phyloP scores from a whole-genome alignment of 2,888 invertebrate species.

The Drosophila mimica region DNA sequence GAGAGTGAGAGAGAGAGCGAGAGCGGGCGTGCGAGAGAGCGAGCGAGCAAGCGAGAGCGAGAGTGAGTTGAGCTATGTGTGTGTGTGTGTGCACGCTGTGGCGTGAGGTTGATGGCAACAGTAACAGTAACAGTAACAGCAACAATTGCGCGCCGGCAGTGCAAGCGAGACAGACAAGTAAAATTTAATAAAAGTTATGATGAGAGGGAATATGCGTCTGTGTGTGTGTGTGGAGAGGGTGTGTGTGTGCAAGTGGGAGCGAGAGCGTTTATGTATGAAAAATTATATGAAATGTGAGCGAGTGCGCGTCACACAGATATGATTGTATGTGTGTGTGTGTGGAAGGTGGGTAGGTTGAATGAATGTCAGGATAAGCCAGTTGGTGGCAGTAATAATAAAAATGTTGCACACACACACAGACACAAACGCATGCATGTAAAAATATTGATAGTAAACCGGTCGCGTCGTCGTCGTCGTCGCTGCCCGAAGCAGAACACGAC shows the following conservation, averaged over 20 bases:
- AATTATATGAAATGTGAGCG: conserved; percentile 79
- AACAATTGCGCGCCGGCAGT: conserved; percentile 25
- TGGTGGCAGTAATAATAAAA: conserved; percentile 75
- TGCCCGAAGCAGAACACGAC: conserved; percentile 57
- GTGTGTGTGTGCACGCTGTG: conserved; percentile 10
- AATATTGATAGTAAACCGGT: conserved; percentile 70
- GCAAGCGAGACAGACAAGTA: conserved; percentile 53
- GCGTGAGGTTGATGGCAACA: conserved; percentile 74
- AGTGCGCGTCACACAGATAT: conserved; percentile 48
- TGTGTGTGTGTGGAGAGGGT: conserved; percentile 36
- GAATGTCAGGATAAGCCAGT: conserved; percentile 73
- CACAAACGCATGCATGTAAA: conserved; percentile 47
- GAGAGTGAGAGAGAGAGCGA: conserved; percentile 8
- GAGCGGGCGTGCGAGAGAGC: conserved; percentile 34
- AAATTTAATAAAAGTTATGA: conserved; percentile 82
- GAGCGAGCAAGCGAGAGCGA: conserved; percentile 39
- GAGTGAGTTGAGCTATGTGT: conserved; percentile 26
- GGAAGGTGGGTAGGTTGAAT: conserved; percentile 79
- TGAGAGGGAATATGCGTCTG: conserved; percentile 65
- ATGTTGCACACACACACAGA: conserved; percentile 57
- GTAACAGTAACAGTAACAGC: conserved; percentile 77
- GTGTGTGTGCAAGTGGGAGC: conserved; percentile 56
- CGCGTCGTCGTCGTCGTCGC: conserved; percentile 37
- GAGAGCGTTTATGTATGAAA: conserved; percentile 73
- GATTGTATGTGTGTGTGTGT: conserved; percentile 44